Evolutionary conservation across 2,888 invertebrate genomes (phyloP).

Genomic region (Toxonevra muliebris): DNA sequence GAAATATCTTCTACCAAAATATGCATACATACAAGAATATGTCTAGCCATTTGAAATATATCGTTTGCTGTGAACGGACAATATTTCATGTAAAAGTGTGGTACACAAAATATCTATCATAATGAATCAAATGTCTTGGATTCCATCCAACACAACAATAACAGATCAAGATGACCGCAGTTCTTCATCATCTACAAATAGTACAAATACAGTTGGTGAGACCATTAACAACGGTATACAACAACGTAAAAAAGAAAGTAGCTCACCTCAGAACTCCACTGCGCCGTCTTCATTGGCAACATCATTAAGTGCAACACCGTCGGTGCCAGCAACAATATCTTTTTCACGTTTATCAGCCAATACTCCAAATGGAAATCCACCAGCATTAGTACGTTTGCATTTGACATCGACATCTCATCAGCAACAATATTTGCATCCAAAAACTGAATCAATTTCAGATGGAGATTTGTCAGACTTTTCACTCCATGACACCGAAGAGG

Average conservation of each 20-base stretch:
- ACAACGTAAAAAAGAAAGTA: constrained; percentile 21
- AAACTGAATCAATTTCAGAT: constrained; percentile 62
- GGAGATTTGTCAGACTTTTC: constrained; percentile 72
- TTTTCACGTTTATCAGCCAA: constrained; percentile 30
- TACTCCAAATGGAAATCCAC: constrained; percentile 34
- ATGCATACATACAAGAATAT: no score
- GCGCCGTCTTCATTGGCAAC: constrained; percentile 21
- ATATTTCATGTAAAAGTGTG: no score
- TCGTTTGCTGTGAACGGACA: no score
- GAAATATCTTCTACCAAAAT: no score
- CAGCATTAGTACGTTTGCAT: constrained; percentile 33
- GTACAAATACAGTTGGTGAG: not conserved
- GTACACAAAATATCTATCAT: no score
- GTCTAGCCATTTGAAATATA: no score
- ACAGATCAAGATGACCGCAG: constrained; percentile 30
- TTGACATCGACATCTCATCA: not conserved
- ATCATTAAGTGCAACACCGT: constrained; percentile 31
- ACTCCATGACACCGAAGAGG: constrained; percentile 81
- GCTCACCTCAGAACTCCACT: constrained; percentile 20
- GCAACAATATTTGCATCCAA: constrained; percentile 48
- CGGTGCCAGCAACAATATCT: constrained; percentile 40
- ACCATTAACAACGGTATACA: not conserved
- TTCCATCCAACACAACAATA: not conserved
- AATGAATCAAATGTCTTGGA: no score
- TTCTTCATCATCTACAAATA: constrained; percentile 23